A percentile compares a stretch with the other conserved stretches of the same genome.
Evolutionary conservation across 2,797 vertebrate genomes (phyloP).

Genomic region (Tinamus major): DNA sequence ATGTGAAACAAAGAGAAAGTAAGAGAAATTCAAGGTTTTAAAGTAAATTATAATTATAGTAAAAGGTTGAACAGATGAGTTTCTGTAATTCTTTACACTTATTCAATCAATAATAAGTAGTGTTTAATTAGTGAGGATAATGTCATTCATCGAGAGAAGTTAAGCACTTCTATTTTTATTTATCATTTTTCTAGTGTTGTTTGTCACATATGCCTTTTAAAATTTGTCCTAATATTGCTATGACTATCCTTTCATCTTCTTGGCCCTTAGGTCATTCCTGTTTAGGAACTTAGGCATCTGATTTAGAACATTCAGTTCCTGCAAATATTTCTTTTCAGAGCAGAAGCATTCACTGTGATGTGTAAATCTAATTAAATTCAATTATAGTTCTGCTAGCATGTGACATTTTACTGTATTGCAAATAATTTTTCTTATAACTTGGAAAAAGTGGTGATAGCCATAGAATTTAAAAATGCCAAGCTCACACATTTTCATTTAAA

Average conservation of each 20-base stretch:
- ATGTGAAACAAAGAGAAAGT: constrained; percentile 23
- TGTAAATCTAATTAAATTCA: constrained; percentile 57
- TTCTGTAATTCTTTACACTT: constrained; percentile 63
- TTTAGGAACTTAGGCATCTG: constrained; percentile 18
- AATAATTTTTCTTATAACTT: constrained; percentile 53
- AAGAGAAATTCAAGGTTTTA: constrained; percentile 39
- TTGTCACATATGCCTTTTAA: constrained; percentile 38
- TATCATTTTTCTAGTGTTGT: not conserved
- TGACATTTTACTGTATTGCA: constrained; percentile 34
- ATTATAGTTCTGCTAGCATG: constrained; percentile 29
- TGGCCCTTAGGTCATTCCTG: constrained; percentile 39
- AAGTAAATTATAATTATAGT: constrained; percentile 37
- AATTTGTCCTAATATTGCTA: constrained; percentile 34
- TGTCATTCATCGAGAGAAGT: constrained; percentile 25
- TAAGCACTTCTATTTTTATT: constrained; percentile 50
- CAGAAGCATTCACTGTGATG: constrained; percentile 27
- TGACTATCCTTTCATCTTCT: constrained; percentile 37
- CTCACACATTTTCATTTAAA: constrained; percentile 47
- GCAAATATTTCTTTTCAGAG: constrained; percentile 54
- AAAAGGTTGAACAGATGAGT: constrained; percentile 46
- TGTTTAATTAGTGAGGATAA: constrained; percentile 51
- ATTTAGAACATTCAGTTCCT: constrained; percentile 27
- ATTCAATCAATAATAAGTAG: constrained; percentile 48
- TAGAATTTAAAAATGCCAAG: constrained; percentile 51
- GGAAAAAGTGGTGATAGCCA: not conserved